A percentile compares a stretch with the other conserved stretches of the same genome.
These are phyloP conservation scores for Seriola aureovittata DNA, from an alignment of 2,113 vertebrate species.

Conservation along the genomic window DNA sequence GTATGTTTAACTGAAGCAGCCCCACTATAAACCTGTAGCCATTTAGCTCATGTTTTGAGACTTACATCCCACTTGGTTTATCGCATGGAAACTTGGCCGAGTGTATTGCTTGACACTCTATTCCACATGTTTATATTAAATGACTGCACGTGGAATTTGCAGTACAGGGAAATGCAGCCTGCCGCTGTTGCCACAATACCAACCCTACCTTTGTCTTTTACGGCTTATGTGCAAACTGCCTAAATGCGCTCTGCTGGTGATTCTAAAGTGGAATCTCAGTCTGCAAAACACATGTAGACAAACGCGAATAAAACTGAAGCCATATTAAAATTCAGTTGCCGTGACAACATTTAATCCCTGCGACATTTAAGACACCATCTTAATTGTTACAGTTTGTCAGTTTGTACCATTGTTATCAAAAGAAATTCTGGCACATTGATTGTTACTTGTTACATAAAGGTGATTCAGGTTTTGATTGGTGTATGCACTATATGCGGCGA, in stretches of 20 bases:
- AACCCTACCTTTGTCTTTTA: neutral
- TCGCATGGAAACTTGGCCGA: neutral
- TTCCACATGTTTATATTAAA: slow-evolving; percentile 4
- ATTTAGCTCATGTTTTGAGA: neutral
- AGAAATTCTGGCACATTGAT: slow-evolving; percentile 3
- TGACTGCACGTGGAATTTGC: neutral
- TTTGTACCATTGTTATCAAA: neutral
- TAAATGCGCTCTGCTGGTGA: neutral
- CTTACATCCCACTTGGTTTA: slow-evolving; percentile 1
- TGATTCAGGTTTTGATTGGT: slow-evolving; percentile 36
- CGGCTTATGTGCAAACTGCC: slow-evolving; percentile 2
- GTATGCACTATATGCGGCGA: neutral
- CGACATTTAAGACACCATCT: neutral
- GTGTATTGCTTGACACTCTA: neutral
- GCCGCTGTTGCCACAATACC: neutral
- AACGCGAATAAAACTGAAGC: slow-evolving; percentile 6
- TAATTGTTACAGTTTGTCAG: neutral
- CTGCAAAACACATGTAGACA: slow-evolving; percentile 13
- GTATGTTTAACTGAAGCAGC: neutral
- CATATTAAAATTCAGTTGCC: neutral
- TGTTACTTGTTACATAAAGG: slow-evolving; percentile 13
- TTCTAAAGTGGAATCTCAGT: slow-evolving; percentile 7
- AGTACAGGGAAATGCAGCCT: neutral
- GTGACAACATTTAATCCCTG: neutral
- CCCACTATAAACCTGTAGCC: neutral